phyloP scores from a whole-genome alignment of 2,888 invertebrate species.

The Timema podura region DNA sequence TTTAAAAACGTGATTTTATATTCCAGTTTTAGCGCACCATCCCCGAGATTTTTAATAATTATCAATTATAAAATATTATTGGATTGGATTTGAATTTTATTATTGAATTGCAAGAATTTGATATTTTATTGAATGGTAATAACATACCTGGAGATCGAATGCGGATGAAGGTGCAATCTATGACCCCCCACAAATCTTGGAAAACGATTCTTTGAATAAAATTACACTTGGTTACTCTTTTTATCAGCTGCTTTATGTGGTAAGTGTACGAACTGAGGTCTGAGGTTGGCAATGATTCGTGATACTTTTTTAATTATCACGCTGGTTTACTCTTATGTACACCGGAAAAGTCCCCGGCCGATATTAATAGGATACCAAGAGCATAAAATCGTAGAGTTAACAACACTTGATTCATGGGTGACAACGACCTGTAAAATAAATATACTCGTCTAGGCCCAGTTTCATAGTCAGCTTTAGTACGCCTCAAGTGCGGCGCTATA shows the following conservation, averaged over 20 bases:
- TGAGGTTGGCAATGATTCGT: constrained; percentile 9
- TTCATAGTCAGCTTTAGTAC: too few relatives aligned
- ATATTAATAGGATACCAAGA: neutral
- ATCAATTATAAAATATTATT: too few relatives aligned
- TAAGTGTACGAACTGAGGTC: neutral
- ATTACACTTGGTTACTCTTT: neutral
- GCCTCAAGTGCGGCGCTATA: too few relatives aligned
- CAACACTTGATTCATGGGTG: neutral
- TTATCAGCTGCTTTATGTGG: neutral
- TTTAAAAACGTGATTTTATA: too few relatives aligned
- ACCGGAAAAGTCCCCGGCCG: constrained; percentile 3
- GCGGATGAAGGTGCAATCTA: constrained; percentile 21
- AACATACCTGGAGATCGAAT: constrained; percentile 23
- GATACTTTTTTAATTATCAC: constrained; percentile 2
- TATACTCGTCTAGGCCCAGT: too few relatives aligned
- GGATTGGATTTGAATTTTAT: too few relatives aligned
- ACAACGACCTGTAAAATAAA: too few relatives aligned
- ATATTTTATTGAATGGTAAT: too few relatives aligned
- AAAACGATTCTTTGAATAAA: constrained; percentile 17
- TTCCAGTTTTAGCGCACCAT: too few relatives aligned
- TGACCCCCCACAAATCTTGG: constrained; percentile 18
- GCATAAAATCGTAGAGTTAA: constrained; percentile 8
- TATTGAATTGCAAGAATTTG: too few relatives aligned
- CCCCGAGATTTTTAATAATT: too few relatives aligned
- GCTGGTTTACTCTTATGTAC: neutral